Base-by-base conservation (phyloP, 2,888 invertebrate genomes). In the Drosophila emarginata region DNA sequence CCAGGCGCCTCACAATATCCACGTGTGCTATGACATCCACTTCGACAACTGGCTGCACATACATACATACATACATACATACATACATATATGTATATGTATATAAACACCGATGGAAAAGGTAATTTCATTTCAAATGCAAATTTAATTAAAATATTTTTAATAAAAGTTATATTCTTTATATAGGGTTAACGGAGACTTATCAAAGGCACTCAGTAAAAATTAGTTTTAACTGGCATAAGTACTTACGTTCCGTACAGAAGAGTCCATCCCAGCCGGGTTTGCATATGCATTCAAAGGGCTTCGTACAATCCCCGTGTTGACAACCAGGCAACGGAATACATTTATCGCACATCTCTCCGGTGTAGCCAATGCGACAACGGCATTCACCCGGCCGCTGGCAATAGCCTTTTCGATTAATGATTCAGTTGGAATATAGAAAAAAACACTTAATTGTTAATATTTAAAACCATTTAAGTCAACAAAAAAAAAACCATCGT, bases 181-280 rank as follows among this genome's bases (percentile, higher is more conserved):
- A 3, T 32, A 9, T 32, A 32, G 2, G 11, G 7, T 9, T 32
- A 32, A 11, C 7, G 32, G 1, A 32, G 11, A 32, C 2, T 32
- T 32, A 32, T 9, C 32, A 32, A 32, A 11, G 9, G 9, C 32
- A 32, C 32, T 32, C 32, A 32, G 32, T 1, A 32, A 9, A 9
- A 32, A 32, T 32, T 32, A 32, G 32, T 32, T 32, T 32, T 32
- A 32, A 32, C 32, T 9, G 11, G 7, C 11, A 23, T 23, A 26
- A 5, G 6, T 45, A 85, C 95, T 94, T 92, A 96, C 96, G 96
- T 92, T 97, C 96, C 21, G 96, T 95, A 90, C 97, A 97, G 92
- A 97, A 97, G 64, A 97, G 93, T 51, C 97, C 97, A 87, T 96
- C 96, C 97, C 97, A 97, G 26, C 97, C 97, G 45, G 95, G 94